Evolutionary conservation across 53 echinoderm and acorn worm genomes (phyloP), one percentile per base, ranked within the genome.

Genomic region (Mesocentrotus franciscanus): DNA sequence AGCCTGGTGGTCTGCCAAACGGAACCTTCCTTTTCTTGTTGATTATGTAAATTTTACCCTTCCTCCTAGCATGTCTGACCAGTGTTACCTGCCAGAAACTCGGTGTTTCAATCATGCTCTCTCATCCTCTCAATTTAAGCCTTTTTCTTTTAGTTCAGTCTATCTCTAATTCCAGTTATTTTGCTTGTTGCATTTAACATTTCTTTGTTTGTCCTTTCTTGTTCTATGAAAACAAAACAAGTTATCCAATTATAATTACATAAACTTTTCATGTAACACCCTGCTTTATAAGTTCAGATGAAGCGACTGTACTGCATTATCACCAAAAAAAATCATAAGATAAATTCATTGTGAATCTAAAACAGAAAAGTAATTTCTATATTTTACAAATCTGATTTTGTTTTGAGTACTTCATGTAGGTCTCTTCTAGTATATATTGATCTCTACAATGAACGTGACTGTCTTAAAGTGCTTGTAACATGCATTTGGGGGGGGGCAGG

Each of bases 41-140:
- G 29, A 93, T 93, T 93, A 93, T 93, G 93, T 22, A 93, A 93
- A 93, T 93, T 81, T 81, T 34, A 56, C 78, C 60, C 93, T 93
- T 93, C 93, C 93, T 93, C 78, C 56, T 26, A 92, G 74, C 92
- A 72, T 92, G 74, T 92, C 24, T 72, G 71, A 56, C 36, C 91
- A 91, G 62, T 91, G 35, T 91, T 91, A 91, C 66, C 66, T 91
- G 91, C 91, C 91, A 91, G 17, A 64, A 90, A 85, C 58, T 33
- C 56, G n/a, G 1, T n/a, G 57, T n/a, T n/a, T 32, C 79, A 79
- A 15, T 39, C 79, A 71, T 5, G 62, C 72, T 72, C 10, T n/a
- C 27, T 72, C 72, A 72, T 72, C 18, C 72, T 72, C 72, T 1
- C 27, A n/a, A 72, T 26, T 71, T 72, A 30, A 20, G 8, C 1